A percentile compares a stretch with the other conserved stretches of the same genome.
Conservation (phyloP, 1,140 invertebrate genomes). For the Pristionchus pacificus region DNA sequence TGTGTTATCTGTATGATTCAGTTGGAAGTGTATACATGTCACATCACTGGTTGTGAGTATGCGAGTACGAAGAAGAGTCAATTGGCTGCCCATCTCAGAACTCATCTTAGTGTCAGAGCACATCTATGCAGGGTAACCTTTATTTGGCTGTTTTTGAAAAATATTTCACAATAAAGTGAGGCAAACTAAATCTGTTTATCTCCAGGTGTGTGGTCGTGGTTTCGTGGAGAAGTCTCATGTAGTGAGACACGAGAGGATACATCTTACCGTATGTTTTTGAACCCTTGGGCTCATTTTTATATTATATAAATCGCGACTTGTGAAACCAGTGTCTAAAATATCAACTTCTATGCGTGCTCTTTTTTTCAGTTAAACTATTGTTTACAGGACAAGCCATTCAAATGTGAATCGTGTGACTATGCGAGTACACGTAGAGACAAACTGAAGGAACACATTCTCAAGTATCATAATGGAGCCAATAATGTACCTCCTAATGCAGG, state of each 20-base stretch:
- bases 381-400: slow-evolving; percentile 58
- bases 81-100: slow-evolving; percentile 67
- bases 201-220: slow-evolving; percentile 64
- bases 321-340: no score
- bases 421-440: slow-evolving; percentile 68
- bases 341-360: no score
- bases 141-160: not conserved
- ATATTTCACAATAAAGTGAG: not conserved
- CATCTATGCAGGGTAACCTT: slow-evolving; percentile 63
- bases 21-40: slow-evolving; percentile 5
- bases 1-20: slow-evolving; percentile 2
- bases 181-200: not conserved
- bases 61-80: slow-evolving; percentile 69
- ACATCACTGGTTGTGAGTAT: slow-evolving; percentile 64
- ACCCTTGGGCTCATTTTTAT: no score
- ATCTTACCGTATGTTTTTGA: no score
- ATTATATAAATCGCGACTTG: no score
- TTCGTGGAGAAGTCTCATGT: slow-evolving; percentile 71
- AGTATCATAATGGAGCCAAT: slow-evolving; percentile 63
- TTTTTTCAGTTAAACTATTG: no score
- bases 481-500: no score
- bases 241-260: slow-evolving; percentile 67
- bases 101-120: slow-evolving; percentile 66
- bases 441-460: slow-evolving; percentile 67
- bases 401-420: slow-evolving; percentile 67